phyloP scores from a whole-genome alignment of 1,140 invertebrate genomes.

The Meloidogyne chitwoodi region DNA sequence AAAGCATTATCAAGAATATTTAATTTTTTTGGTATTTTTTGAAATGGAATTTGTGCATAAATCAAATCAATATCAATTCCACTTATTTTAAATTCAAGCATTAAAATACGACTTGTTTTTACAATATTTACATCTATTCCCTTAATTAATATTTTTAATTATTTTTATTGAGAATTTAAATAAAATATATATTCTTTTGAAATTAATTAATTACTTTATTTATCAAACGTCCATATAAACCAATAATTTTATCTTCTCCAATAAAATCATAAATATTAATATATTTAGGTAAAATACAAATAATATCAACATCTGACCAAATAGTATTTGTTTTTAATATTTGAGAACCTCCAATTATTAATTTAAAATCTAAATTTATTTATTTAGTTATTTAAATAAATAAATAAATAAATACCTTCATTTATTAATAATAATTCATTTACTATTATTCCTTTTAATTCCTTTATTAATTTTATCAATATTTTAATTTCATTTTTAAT shows the following conservation, averaged over 20 bases:
- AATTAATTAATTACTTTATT: neutral
- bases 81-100: neutral
- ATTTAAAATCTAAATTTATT: neutral
- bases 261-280: neutral
- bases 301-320: neutral
- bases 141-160: neutral
- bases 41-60: too few relatives aligned
- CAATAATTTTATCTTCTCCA: neutral
- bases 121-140: neutral
- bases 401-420: neutral
- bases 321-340: neutral
- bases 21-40: neutral
- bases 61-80: too few relatives aligned
- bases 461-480: neutral
- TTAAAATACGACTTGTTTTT: neutral
- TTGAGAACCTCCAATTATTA: neutral
- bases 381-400: too few relatives aligned
- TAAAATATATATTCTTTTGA: too few relatives aligned
- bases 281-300: neutral
- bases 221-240: neutral
- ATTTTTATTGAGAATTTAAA: too few relatives aligned
- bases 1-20: neutral
- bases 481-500: neutral
- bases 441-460: neutral
- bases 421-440: neutral